Evolutionary conservation across 2,797 vertebrate genomes (phyloP), one percentile per base, ranked within the genome.

Genomic region (Sciaenops ocellatus): DNA sequence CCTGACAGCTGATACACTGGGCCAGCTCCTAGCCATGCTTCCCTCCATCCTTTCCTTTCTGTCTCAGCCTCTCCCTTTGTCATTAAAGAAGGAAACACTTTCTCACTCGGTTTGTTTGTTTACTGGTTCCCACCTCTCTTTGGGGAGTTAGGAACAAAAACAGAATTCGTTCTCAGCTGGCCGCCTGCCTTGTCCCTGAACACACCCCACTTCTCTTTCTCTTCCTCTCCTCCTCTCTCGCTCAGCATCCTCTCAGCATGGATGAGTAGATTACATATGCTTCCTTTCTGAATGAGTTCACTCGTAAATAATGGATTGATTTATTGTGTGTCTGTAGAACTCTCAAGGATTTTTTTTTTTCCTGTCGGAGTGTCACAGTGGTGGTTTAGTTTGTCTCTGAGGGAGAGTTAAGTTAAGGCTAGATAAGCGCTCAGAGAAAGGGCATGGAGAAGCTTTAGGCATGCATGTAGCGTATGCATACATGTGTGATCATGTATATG

Each of bases 51-150:
- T 30, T 79, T 75, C 55, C 78, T 86, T 80, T 83, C 76, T 85
- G 67, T 79, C 80, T 81, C 87, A 85, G 79, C 80, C 85, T 83
- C 87, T 92, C 69, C 86, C 75, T 93, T 92, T 93, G 87, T 94
- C 94, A 92, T 93, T 92, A 91, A 91, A 92, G 88, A 86, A 90
- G 83, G 87, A 92, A 92, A 89, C 89, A 81, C 85, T 90, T 92
- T 92, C 90, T 92, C 91, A 88, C 85, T 89, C 50, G 22, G 85
- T 87, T 89, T 91, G 92, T 94, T 93, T 95, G 94, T 95, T 95
- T 95, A 93, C 92, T 94, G 93, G 92, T 94, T 94, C 93, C 93
- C 91, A 95, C 92, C 91, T 93, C 90, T 94, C 93, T 90, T 93
- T 66, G 41, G 93, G 92, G 92, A 94, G 87, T 94, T 80, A 80